These are phyloP conservation scores for Pseudotriccus pelzelni DNA, from an alignment of 2,797 vertebrate genomes.

Conservation along the genomic window DNA sequence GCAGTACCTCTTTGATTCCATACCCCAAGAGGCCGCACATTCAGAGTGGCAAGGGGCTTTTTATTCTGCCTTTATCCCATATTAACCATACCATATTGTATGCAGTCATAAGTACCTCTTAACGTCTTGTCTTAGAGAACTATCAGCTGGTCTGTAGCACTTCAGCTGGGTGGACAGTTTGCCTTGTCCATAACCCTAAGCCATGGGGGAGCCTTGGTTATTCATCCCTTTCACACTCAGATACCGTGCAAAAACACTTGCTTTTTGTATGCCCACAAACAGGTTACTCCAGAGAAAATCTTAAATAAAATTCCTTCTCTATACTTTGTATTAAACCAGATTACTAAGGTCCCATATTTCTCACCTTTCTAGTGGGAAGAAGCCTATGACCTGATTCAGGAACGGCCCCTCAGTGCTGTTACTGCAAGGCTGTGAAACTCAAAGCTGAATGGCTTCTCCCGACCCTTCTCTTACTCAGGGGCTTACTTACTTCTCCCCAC, in stretches of 20 bases:
- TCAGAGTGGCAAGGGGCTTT: neutral
- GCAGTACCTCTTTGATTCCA: neutral
- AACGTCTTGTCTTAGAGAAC: neutral
- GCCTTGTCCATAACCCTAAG: neutral
- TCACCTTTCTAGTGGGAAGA: neutral
- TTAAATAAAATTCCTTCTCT: neutral
- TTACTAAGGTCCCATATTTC: neutral
- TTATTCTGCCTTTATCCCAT: neutral
- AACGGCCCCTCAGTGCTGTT: neutral
- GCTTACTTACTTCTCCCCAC: too few species aligned
- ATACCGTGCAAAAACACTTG: neutral
- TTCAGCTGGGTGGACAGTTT: neutral
- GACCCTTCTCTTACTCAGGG: neutral
- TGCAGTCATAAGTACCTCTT: neutral
- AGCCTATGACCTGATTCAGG: neutral
- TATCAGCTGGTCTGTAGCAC: neutral
- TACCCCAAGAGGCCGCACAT: neutral
- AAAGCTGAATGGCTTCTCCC: neutral
- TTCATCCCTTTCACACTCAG: neutral
- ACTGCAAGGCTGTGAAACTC: neutral
- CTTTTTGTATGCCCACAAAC: neutral
- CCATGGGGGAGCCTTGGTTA: neutral
- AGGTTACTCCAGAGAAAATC: neutral
- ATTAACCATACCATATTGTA: neutral
- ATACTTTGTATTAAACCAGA: neutral